Conservation (phyloP, 2,797 vertebrate genomes). For the Diplodus sargus region DNA sequence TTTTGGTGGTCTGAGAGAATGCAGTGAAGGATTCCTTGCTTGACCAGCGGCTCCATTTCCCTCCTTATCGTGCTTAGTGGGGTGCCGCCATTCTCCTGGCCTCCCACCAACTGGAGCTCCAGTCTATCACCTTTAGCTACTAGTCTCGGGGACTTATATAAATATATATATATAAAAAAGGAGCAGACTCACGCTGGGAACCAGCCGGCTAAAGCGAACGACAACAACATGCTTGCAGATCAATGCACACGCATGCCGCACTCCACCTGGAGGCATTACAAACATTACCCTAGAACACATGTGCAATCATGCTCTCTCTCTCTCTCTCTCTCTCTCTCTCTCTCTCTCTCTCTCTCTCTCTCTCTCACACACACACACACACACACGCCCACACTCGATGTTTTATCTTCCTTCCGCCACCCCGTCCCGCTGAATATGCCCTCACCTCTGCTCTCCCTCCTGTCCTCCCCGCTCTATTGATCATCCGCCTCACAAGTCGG, state of each 20-base stretch:
- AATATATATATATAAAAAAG: background rate
- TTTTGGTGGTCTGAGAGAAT: constrained; percentile 55
- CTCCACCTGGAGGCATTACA: background rate
- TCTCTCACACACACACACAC: constrained; percentile 9
- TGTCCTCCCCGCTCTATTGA: constrained; percentile 45
- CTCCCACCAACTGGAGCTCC: constrained; percentile 36
- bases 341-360: background rate
- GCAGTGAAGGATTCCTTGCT: constrained; percentile 52
- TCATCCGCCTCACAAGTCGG: constrained; percentile 37
- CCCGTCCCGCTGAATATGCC: constrained; percentile 1
- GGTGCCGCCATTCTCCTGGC: constrained; percentile 32
- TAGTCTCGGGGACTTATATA: constrained; percentile 9
- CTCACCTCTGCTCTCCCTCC: constrained; percentile 29
- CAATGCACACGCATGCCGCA: background rate
- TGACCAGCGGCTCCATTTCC: constrained; percentile 63
- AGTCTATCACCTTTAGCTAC: constrained; percentile 41
- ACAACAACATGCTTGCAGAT: constrained; percentile 20
- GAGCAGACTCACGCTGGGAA: constrained; percentile 23
- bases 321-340: background rate
- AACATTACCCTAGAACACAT: background rate
- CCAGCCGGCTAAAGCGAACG: constrained; percentile 19
- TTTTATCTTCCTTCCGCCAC: constrained; percentile 15
- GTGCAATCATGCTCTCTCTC: background rate
- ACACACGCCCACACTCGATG: background rate
- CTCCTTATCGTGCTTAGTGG: constrained; percentile 36